Evolutionary conservation across 2,888 invertebrate genomes (phyloP), one percentile per base, ranked within the genome.

Genomic region (Chloroclysta siterata): DNA sequence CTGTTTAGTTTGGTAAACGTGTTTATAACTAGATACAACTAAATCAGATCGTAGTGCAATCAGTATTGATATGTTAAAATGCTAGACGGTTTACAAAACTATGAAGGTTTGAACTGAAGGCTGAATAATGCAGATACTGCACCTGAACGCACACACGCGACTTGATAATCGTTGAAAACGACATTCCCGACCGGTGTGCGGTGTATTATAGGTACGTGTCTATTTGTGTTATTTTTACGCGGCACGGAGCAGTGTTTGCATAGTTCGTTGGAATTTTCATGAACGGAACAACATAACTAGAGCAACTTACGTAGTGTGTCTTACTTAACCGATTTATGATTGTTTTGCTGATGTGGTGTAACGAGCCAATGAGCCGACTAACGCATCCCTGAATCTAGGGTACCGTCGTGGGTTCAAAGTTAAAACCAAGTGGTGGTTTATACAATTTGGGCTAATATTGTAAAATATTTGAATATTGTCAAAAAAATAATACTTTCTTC

Each of bases 161-260:
- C 84, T 84, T 51, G 51, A 41, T 56, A 53, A 84, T 86, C 79
- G 75, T 72, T 73, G 73, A 70, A 76, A 83, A 81, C 85, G 74
- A 77, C 87, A 88, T 89, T 88, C 87, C 83, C 83, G 83, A 75
- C 81, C 78, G 78, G 53, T 59, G 53, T 53, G 63, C 78, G 70
- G 71, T n/a, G n/a, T n/a, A n/a, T 22, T 22, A 22, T 22, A 22
- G 22, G 22, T 22, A 22, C 22, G 22, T 22, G 22, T 22, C 70
- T 39, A 79, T 79, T 56, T 63, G 83, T 81, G 81, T 85, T 87
- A 88, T 88, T 87, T 86, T 85, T 78, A 87, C 81, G 83, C 80
- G 78, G 77, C 78, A 79, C 79, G 84, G 73, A 83, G 83, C 81
- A 84, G 81, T 88, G 89, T 89, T 88, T 89, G 84, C 81, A 75